phyloP scores from a whole-genome alignment of 2,113 vertebrate genomes.

The Myotis lucifugus region DNA sequence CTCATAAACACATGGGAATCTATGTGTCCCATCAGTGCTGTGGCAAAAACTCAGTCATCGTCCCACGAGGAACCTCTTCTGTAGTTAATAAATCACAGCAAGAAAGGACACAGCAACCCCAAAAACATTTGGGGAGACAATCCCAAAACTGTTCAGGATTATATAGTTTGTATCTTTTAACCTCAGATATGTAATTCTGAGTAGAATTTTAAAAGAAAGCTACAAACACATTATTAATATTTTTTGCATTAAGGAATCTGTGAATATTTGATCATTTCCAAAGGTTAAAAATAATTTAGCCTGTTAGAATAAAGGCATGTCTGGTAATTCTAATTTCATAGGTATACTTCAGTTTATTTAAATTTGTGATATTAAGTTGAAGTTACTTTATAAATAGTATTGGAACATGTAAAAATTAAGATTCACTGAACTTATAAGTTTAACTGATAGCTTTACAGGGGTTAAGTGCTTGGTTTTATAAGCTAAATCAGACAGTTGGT shows the following conservation, averaged over 20 bases:
- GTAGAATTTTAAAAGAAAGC: conserved; percentile 9
- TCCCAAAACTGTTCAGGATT: neutral
- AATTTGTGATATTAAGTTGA: conserved; percentile 37
- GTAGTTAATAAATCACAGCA: neutral
- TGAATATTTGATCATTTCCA: conserved; percentile 29
- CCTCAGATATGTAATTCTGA: conserved; percentile 27
- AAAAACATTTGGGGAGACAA: neutral
- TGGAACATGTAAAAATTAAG: conserved; percentile 18
- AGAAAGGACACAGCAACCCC: neutral
- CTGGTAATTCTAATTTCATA: conserved; percentile 46
- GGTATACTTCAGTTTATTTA: conserved; percentile 37
- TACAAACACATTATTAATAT: conserved; percentile 20
- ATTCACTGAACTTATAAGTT: conserved; percentile 10
- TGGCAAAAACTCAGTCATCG: neutral
- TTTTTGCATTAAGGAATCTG: conserved; percentile 22
- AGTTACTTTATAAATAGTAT: conserved; percentile 45
- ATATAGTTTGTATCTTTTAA: conserved; percentile 24
- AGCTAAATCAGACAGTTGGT: neutral
- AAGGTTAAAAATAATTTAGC: conserved; percentile 41
- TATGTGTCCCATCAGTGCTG: neutral
- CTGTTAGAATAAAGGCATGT: neutral
- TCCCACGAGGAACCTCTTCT: neutral
- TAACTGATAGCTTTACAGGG: conserved; percentile 16
- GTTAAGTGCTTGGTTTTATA: conserved; percentile 32
- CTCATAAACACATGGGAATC: neutral